Evolutionary conservation across 2,797 vertebrate genomes (phyloP).

Genomic region (Onychomys leucogaster): DNA sequence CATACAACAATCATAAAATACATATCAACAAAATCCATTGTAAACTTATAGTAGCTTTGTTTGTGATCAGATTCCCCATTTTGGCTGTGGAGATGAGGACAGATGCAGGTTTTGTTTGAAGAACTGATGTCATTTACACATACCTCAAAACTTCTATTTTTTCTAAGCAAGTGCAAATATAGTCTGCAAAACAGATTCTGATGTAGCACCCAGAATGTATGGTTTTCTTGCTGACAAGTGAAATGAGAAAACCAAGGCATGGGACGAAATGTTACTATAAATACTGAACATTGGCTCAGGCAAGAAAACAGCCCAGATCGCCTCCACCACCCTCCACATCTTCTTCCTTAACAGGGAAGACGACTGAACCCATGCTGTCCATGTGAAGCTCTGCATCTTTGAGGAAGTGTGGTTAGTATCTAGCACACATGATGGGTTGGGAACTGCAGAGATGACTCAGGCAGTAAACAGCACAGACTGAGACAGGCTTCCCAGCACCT

Average conservation of each 20-base stretch:
- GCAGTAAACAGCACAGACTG: background rate
- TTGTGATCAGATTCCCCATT: background rate
- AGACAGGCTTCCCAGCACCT: background rate
- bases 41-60: background rate
- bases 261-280: constrained; percentile 85
- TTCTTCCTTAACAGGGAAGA: constrained; percentile 94
- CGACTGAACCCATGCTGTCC: constrained; percentile 94
- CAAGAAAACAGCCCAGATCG: constrained; percentile 86
- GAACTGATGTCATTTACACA: background rate
- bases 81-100: background rate
- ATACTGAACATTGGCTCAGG: background rate
- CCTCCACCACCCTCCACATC: constrained; percentile 92
- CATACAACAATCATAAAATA: background rate
- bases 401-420: constrained; percentile 93
- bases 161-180: constrained; percentile 88
- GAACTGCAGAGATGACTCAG: background rate
- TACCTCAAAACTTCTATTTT: background rate
- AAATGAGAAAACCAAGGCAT: constrained; percentile 91
- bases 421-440: constrained; percentile 89
- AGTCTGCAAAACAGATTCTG: constrained; percentile 93
- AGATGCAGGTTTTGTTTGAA: background rate
- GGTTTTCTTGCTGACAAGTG: constrained; percentile 93
- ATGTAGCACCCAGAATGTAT: constrained; percentile 91
- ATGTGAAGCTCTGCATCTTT: constrained; percentile 94
- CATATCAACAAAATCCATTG: background rate